Evolutionary conservation across 1,140 invertebrate species (phyloP).

Genomic region (Pomphorhynchus laevis): DNA sequence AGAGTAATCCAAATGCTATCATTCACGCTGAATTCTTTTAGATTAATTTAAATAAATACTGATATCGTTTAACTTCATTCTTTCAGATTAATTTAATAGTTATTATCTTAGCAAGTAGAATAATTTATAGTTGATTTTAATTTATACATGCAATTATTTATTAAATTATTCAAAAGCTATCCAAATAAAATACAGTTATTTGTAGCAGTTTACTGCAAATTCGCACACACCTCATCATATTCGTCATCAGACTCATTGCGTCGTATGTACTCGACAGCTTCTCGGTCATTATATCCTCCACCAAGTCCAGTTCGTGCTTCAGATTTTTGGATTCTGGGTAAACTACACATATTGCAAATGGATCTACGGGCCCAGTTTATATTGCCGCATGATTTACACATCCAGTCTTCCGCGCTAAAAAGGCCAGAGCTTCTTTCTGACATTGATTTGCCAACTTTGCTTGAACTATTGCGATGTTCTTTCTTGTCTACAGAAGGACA

Average conservation of each 20-base stretch:
- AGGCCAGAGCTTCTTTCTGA: slow-evolving; percentile 88
- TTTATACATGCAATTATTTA: slow-evolving; percentile 9
- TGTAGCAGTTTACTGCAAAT: slow-evolving; percentile 15
- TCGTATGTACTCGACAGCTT: slow-evolving; percentile 57
- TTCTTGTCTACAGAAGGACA: no score
- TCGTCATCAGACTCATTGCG: slow-evolving; percentile 47
- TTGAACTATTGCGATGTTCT: slow-evolving; percentile 18
- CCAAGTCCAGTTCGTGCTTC: slow-evolving; percentile 28
- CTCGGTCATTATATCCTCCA: slow-evolving; percentile 47
- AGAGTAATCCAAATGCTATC: no score
- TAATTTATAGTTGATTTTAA: slow-evolving; percentile 2
- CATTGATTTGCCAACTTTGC: slow-evolving; percentile 78
- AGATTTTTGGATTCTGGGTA: slow-evolving; percentile 65
- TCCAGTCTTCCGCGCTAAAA: slow-evolving; percentile 96
- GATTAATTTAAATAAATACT: no score
- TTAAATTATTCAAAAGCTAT: not conserved
- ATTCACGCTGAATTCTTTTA: no score
- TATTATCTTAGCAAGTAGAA: not conserved
- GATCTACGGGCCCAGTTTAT: slow-evolving; percentile 88
- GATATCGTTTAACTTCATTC: not conserved
- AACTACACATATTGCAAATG: slow-evolving; percentile 92
- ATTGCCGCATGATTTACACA: slow-evolving; percentile 91
- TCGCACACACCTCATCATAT: slow-evolving; percentile 41
- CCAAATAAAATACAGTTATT: slow-evolving; percentile 4
- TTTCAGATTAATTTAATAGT: not conserved